Base-by-base conservation (phyloP, 1,140 invertebrate species). In the Aplysia californica region DNA sequence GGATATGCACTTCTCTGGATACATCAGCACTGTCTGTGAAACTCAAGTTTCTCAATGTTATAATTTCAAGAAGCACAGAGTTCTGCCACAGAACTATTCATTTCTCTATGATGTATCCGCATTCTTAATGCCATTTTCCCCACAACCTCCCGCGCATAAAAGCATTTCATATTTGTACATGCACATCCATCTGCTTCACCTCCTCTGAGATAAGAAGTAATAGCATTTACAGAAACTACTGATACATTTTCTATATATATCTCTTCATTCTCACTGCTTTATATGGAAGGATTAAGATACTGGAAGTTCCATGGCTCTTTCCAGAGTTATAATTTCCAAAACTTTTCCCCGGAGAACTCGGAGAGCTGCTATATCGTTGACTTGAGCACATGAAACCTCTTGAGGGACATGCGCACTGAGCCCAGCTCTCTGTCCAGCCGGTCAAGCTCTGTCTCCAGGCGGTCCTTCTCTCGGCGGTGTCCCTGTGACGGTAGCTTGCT, bases 341-440 rank as follows among this genome's bases (percentile, higher is more conserved):
- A n/a, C n/a, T n/a, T n/a, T n/a, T n/a, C n/a, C n/a, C n/a, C n/a
- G n/a, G n/a, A n/a, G n/a, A n/a, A n/a, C n/a, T 50, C 44, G 44
- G 44, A 31, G n/a, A 0, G 31, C 2, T 38, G 3, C 70, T 70
- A 76, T 1, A 68, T 69, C 44, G 66, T 69, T 31, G 75, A 76
- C 56, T 76, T 76, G 29, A 76, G 66, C 20, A 76, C 75, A 33
- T 76, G 75, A 38, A 67, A 76, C 1, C 67, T 44, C 33, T 69
- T 68, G 41, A 76, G 41, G n/a, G 66, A 76, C 75, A 76, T 76
- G 20, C 75, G 65, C 0, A 76, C 67, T 5, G 75, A 76, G 6
- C 75, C 75, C 15, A 76, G 38, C 55, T 76, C 75, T 31, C 39
- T 58, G 66, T 76, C 75, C 33, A 76, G 39, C 39, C 38, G 61